Base-by-base conservation (phyloP, 2,797 vertebrate species). In the Chrosomus eos region DNA sequence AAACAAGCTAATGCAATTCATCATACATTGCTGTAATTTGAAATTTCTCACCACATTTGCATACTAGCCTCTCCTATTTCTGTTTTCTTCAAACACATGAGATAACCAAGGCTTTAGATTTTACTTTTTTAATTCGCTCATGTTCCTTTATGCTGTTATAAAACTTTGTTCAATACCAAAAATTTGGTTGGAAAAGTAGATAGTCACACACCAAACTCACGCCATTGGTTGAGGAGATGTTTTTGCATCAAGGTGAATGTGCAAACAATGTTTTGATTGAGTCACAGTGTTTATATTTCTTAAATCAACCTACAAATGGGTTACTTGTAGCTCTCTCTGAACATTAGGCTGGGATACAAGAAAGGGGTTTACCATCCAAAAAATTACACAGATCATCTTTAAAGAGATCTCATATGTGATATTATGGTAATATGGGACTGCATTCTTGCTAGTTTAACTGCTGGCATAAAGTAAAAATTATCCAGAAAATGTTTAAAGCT, bases 361-460 rank as follows among this genome's bases (percentile, higher is more conserved):
- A 74, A 74, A 74, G 72, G 51, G 19, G 33, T 74, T 74, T 33
- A 53, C 31, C 72, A 53, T 74, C 28, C 48, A 36, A 53, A 40
- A 36, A 23, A 75, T 53, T 3, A 11, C 45, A 53, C 10, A 33
- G 19, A 14, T 74, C 48, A 36, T 33, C 19, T 53, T 53, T 14
- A 74, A 23, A 74, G 28, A 23, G 28, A 53, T 74, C 28, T 55
- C 31, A 7, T 36, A 55, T 75, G 72, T 53, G 45, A 75, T 55
- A 23, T 75, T 23, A 23, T 21, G 23, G 19, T 33, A 19, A 5
- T 36, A n/a, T n/a, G 48, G 72, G 48, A 36, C 48, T 74, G 19
- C 19, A 36, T 74, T 53, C 72, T 33, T 74, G 72, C 6, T 23
- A 53, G 45, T 33, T 74, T 53, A 10, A 21, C 21, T 33, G 28